These are phyloP conservation scores for Drosophila aff. DNA, from an alignment of 1,140 invertebrate species.

Conservation along the genomic window DNA sequence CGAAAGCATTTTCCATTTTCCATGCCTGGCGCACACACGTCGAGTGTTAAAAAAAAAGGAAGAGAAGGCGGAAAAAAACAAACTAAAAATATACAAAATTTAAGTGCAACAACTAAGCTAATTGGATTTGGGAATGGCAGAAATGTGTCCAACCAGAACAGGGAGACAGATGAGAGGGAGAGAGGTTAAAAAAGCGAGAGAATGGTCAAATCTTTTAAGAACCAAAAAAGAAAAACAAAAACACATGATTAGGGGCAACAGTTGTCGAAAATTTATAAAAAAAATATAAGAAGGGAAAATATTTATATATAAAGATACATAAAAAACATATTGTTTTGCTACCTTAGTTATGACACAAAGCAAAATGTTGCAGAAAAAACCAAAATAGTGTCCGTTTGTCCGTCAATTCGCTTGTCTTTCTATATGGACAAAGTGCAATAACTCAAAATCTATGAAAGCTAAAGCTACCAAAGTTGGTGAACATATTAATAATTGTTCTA, in stretches of 20 bases:
- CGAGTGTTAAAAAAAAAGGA: constrained; percentile 29
- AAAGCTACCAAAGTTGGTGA: neutral
- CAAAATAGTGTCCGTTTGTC: constrained; percentile 1
- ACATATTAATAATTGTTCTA: neutral
- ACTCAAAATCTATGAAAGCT: neutral
- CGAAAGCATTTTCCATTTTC: constrained; percentile 42
- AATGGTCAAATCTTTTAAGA: constrained; percentile 3
- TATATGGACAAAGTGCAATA: neutral
- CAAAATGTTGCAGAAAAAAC: neutral
- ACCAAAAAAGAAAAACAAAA: neutral
- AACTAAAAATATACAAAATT: constrained; percentile 68
- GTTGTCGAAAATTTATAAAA: constrained; percentile 18
- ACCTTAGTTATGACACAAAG: constrained; percentile 13
- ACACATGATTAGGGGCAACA: constrained; percentile 23
- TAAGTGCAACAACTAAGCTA: constrained; percentile 58
- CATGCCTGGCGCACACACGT: constrained; percentile 38
- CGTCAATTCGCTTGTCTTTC: neutral
- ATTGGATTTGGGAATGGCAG: constrained; percentile 56
- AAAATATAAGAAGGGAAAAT: neutral
- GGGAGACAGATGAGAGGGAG: neutral
- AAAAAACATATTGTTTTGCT: constrained; percentile 24
- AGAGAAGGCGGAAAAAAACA: constrained; percentile 33
- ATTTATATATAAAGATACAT: neutral
- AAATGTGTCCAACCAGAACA: constrained; percentile 10
- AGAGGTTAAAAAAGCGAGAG: constrained; percentile 8